Base-by-base conservation (phyloP, 2,797 vertebrate genomes). In the Percopsis omiscomaycus region DNA sequence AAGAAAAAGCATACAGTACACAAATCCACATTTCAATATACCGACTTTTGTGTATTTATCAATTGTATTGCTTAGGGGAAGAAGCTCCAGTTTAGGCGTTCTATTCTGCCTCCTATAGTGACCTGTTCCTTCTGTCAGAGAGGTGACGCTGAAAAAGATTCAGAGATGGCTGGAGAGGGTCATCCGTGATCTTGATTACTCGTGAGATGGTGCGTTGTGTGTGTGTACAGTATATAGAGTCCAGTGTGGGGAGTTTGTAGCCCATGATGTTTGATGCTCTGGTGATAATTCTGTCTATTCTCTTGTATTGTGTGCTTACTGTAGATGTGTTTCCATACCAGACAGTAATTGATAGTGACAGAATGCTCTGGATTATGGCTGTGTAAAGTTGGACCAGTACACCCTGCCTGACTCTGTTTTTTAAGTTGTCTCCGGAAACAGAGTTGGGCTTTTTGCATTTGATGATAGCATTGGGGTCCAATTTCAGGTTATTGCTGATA, bases 11-110 rank as follows among this genome's bases (percentile, higher is more conserved):
- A 49, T 49, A 49, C 13, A 3, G 13, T 49, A 14, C 47, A 49
- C 47, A 49, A 14, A 9, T 49, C 47, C 47, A 49, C 47, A 2
- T 49, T 12, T 14, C 9, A 11, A 12, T 49, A 49, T 3, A 49
- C 47, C 13, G 13, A 49, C 47, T 49, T 49, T 49, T 49, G 47
- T 49, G 47, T 49, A 49, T 49, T 49, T 49, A 49, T 49, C 47
- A 49, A 49, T 13, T 49, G 47, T 49, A 49, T 12, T 3, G 47
- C 47, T 22, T 22, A 22, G 22, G 22, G 22, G 22, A 22, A 22
- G 22, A 22, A 22, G 22, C 22, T 22, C 22, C 22, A 22, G 22
- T 49, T 49, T 49, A 13, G 47, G 47, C 3, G 3, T 12, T 11
- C 9, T 3, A 4, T 14, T 14, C 47, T 14, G 47, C 9, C 14